Evolutionary conservation across 2,888 invertebrate genomes (phyloP).

Genomic region (Subacronicta megacephala): DNA sequence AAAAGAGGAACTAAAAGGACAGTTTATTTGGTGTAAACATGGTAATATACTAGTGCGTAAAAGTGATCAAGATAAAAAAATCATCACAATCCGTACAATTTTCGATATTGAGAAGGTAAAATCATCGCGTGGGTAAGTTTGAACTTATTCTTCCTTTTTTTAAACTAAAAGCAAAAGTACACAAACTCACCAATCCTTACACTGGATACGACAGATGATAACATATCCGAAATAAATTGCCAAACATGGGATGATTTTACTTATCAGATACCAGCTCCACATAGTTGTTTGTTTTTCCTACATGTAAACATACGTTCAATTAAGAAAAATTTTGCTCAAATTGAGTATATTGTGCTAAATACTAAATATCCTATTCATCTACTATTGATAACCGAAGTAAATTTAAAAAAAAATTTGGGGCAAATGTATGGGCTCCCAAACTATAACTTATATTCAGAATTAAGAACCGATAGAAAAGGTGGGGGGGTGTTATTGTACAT

Average conservation of each 20-base stretch:
- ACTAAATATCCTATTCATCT: background rate
- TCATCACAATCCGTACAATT: background rate
- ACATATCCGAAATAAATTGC: background rate
- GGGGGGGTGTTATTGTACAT: background rate
- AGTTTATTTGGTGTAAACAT: background rate
- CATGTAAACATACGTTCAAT: slow-evolving; percentile 2
- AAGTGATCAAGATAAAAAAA: background rate
- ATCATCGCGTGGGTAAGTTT: no score
- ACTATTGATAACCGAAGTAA: background rate
- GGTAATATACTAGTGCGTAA: background rate
- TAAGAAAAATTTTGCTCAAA: slow-evolving; percentile 5
- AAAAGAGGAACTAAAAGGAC: background rate
- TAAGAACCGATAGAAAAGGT: background rate
- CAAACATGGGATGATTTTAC: slow-evolving; percentile 9
- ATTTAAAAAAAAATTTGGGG: background rate
- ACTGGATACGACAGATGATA: slow-evolving; percentile 2
- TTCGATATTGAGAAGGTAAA: background rate
- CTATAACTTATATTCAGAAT: background rate
- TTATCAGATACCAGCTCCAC: background rate
- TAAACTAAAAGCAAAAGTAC: no score
- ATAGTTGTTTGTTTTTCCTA: background rate
- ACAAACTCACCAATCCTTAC: background rate
- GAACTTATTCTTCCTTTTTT: no score
- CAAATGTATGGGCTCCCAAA: background rate
- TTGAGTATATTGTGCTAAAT: slow-evolving; percentile 2